These are phyloP conservation scores for Parnassius glacialis DNA, from an alignment of 2,888 invertebrate genomes.

Conservation along the genomic window DNA sequence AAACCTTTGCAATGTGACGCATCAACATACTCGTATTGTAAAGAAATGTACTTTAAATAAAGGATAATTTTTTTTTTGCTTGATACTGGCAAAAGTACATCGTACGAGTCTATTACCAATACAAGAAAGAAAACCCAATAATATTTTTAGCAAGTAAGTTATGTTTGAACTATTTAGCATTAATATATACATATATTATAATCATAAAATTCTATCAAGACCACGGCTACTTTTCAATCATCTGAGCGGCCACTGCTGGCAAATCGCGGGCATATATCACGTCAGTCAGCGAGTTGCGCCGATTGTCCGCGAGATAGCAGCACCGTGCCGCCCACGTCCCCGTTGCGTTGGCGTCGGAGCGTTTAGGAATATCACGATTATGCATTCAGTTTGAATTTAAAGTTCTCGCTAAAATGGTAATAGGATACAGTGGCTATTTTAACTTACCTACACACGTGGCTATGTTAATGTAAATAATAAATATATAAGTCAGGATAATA, in stretches of 20 bases:
- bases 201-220: neutral
- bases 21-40: too few relatives aligned
- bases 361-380: conserved; percentile 9
- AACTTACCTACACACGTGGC: too few relatives aligned
- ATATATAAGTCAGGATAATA: too few relatives aligned
- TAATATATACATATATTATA: neutral
- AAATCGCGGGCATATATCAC: conserved; percentile 3
- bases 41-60: too few relatives aligned
- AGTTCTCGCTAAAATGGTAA: neutral
- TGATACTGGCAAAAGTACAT: too few relatives aligned
- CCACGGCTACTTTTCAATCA: neutral
- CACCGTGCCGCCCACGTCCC: neutral
- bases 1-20: too few relatives aligned
- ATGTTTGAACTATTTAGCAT: too few relatives aligned
- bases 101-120: too few relatives aligned
- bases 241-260: neutral
- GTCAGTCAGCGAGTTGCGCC: neutral
- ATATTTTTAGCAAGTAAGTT: too few relatives aligned
- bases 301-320: conserved; percentile 1
- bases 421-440: neutral
- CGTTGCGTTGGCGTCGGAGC: conserved; percentile 5
- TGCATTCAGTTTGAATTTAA: neutral
- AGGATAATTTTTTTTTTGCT: too few relatives aligned
- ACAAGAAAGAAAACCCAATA: too few relatives aligned
- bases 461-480: too few relatives aligned